These are phyloP conservation scores for Cololabis saira DNA, from an alignment of 2,113 vertebrate species.

Conservation along the genomic window DNA sequence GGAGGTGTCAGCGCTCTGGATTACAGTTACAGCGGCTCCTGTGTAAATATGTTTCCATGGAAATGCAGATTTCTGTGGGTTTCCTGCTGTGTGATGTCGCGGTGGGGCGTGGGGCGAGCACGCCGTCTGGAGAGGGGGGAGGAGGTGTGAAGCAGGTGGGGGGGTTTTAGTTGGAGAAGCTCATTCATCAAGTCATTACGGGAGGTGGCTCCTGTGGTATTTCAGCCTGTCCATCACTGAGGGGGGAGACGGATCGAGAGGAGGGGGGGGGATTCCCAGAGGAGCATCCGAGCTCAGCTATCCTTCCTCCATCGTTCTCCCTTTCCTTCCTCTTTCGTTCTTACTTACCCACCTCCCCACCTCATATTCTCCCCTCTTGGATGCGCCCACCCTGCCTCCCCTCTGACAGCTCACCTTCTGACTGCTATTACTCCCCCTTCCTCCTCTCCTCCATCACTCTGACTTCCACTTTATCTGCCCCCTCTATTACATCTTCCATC, in stretches of 20 bases:
- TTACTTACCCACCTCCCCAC: not conserved
- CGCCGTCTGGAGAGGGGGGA: conserved; percentile 31
- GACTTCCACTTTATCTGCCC: conserved; percentile 70
- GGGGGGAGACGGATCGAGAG: conserved; percentile 41
- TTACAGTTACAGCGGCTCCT: not conserved
- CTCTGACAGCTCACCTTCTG: conserved; percentile 74
- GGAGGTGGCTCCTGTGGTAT: conserved; percentile 79
- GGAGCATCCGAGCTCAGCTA: conserved; percentile 41
- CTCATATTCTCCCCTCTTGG: not conserved
- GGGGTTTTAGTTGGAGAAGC: conserved; percentile 58
- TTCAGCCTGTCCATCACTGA: conserved; percentile 74
- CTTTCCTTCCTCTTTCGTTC: not conserved
- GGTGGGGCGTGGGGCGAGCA: not conserved
- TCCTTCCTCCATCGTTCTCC: conserved; percentile 36
- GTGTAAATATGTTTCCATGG: conserved; percentile 33
- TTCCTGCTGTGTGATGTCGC: conserved; percentile 29
- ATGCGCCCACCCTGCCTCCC: conserved; percentile 26
- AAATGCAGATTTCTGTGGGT: conserved; percentile 23
- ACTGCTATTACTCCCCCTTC: conserved; percentile 73
- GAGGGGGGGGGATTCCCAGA: conserved; percentile 61
- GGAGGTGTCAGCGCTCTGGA: not conserved
- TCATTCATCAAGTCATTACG: conserved; percentile 85
- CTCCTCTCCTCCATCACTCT: conserved; percentile 66
- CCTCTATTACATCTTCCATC: conserved; percentile 64
- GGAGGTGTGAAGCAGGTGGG: not conserved